Evolutionary conservation across 2,113 vertebrate species (phyloP).

Genomic region (Lepisosteus osseus): DNA sequence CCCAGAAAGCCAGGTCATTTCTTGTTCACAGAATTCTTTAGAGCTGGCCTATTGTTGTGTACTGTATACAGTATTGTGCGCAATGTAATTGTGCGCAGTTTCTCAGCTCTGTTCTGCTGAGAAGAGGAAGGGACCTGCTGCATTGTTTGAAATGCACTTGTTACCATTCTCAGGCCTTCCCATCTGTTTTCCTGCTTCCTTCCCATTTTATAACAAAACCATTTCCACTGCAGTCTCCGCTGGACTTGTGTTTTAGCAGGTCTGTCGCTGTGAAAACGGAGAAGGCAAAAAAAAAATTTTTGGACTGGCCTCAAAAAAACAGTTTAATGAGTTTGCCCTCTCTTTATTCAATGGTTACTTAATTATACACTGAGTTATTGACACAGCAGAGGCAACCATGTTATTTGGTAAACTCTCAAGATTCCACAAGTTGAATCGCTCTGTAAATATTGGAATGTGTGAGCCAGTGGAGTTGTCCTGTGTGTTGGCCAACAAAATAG

Average conservation of each 20-base stretch:
- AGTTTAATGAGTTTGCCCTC: conserved; percentile 3
- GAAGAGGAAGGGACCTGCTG: conserved; percentile 60
- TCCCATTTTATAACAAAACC: conserved; percentile 60
- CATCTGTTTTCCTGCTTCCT: conserved; percentile 82
- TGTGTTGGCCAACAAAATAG: no score
- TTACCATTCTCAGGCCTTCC: conserved; percentile 64
- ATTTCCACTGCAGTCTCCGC: conserved; percentile 43
- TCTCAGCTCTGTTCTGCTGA: conserved; percentile 48
- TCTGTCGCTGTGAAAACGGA: conserved; percentile 11
- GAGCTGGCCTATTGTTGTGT: conserved; percentile 66
- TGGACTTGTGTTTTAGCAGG: neutral
- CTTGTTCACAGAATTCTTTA: conserved; percentile 80
- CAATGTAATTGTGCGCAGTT: conserved; percentile 63
- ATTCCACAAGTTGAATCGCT: no score
- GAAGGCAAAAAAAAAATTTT: conserved; percentile 2
- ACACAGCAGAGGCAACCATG: neutral
- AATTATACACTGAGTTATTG: neutral
- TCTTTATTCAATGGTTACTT: neutral
- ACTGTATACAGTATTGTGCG: conserved; percentile 71
- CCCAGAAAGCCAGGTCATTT: conserved; percentile 57
- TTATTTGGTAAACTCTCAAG: no score
- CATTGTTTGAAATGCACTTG: conserved; percentile 65
- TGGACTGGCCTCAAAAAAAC: conserved; percentile 9
- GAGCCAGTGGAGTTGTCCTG: no score
- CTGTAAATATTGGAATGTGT: no score